Evolutionary conservation across 2,797 vertebrate species (phyloP), one percentile per base, ranked within the genome.

Genomic region (Hipposideros larvatus): DNA sequence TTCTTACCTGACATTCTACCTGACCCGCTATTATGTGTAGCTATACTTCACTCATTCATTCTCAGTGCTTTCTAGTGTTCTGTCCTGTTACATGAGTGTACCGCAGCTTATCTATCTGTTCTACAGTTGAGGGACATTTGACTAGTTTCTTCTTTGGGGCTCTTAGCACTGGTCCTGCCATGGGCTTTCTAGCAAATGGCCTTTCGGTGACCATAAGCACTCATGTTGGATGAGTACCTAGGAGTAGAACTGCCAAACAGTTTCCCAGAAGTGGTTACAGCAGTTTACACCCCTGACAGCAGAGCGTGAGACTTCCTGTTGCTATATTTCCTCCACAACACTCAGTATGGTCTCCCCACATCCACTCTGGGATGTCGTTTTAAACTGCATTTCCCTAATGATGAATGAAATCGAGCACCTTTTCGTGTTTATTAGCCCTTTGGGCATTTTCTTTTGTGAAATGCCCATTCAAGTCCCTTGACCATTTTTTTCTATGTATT

Each of bases 81-180:
- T 37, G 13, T 28, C 34, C 28, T 4, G 0, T 9, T 34, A 59
- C 19, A 2, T 26, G 78, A 28, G 7, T 26, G 4, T 4, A 4
- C 31, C 31, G 19, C 18, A 16, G 5, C 10, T 18, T 46, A 22
- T 31, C 13, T 34, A 5, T 43, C 51, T 37, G 31, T 10, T 46
- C 13, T 57, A 2, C 31, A 10, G 37, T 26, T 2, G 37, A 5
- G 5, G 37, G 48, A 57, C 59, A 0, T 28, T 46, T 18, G 31
- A 34, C 13, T 9, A 26, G 74, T 7, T 41, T 28, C 28, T 41
- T 15, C 6, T 21, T 24, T 7, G 37, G 18, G 57, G 75, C 13
- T 2, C 2, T 68, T 4, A 7, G 9, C 55, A 28, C 34, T 0
- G 22, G 37, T 1, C 6, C 1, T 2, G 19, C n/a, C 16, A 1